These are phyloP conservation scores for Cryptoprocta ferox DNA, from an alignment of 2,797 vertebrate species.

Conservation along the genomic window DNA sequence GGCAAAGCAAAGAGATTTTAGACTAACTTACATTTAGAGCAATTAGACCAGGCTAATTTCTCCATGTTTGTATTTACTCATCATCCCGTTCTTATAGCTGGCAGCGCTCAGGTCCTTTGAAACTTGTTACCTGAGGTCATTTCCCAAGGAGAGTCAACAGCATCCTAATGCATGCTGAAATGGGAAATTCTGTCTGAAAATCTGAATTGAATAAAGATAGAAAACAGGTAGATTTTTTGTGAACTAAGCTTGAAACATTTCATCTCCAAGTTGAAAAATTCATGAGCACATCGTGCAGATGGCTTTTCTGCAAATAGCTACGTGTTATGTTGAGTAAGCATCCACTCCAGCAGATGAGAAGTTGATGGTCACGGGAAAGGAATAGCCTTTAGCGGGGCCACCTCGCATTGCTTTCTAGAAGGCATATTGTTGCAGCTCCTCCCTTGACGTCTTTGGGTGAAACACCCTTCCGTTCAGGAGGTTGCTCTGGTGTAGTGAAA, in stretches of 20 bases:
- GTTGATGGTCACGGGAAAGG: not conserved
- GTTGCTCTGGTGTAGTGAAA: not conserved
- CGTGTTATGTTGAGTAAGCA: not conserved
- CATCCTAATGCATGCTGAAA: conserved; percentile 65
- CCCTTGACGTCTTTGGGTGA: not conserved
- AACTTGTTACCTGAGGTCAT: conserved; percentile 58
- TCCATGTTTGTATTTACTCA: conserved; percentile 65
- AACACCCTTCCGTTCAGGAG: not conserved
- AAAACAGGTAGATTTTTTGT: not conserved
- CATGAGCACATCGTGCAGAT: not conserved
- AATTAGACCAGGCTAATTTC: conserved; percentile 1
- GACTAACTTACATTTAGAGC: conserved; percentile 9
- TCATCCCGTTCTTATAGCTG: conserved; percentile 64
- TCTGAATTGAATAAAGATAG: not conserved
- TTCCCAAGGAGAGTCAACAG: not conserved
- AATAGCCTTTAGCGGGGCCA: not conserved
- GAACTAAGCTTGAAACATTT: not conserved
- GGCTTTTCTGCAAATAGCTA: not conserved
- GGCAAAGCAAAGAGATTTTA: conserved; percentile 49
- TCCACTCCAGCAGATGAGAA: not conserved
- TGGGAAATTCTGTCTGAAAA: conserved; percentile 64
- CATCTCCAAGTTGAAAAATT: not conserved
- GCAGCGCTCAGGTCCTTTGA: conserved; percentile 66
- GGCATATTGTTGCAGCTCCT: not conserved
- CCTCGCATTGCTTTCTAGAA: not conserved